Base-by-base conservation (phyloP, 2,113 vertebrate species). In the Gnathonemus echidnorhynchus region DNA sequence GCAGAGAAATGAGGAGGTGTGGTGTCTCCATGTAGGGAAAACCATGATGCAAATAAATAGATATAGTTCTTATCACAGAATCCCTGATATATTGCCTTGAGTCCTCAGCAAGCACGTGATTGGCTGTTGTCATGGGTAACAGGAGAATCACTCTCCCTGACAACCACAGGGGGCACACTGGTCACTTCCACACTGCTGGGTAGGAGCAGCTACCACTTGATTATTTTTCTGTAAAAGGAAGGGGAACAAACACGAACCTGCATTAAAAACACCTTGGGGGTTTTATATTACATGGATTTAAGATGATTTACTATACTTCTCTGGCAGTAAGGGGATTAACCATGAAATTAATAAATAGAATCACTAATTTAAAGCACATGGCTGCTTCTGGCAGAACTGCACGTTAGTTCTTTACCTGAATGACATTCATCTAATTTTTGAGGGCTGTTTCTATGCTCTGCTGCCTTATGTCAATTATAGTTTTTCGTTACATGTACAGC, bases 161-260 rank as follows among this genome's bases (percentile, higher is more conserved):
- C 95, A 95, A 91, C 93, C 93, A 91, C 96, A 95, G 90, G 95
- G 92, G 92, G 94, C 49, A 91, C 94, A 92, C 92, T 91, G 90
- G 53, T 90, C 91, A 91, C 88, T 92, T 86, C 45, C 91, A 91
- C 95, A 94, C 53, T 77, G 91, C 88, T 89, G 91, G 35, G 89
- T 9, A 42, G 93, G 88, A 90, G 45, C 87, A 84, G 62, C 87
- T 88, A 92, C 88, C 46, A 90, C 88, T 0, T 80, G 89, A 90
- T 88, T 88, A 88, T 53, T 89, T 89, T 94, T 95, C 95, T 96
- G 93, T 89, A 89, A 24, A 66, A 92, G 89, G 90, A 74, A 92
- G 89, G 91, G 89, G 91, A 24, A 49, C 84, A 90, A 11, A 90
- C 84, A 49, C 84, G 87, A 11, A 89, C 80, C 86, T 83, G 92